Conservation (phyloP, 2,113 vertebrate species). For the Perca schrenkii region DNA sequence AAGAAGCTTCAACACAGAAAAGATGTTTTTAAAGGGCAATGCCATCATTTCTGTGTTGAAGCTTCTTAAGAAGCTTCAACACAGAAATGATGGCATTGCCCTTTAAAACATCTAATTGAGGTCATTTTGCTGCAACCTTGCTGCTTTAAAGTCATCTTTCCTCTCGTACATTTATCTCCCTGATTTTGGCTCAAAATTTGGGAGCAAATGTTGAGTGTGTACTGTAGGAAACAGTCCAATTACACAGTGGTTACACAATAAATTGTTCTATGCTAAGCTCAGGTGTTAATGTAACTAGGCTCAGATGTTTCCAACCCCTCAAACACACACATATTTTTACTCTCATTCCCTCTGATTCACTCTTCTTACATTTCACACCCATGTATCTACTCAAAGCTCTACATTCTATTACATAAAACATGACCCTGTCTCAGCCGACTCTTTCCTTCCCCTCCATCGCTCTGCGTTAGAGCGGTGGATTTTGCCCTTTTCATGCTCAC, state of each 20-base stretch:
- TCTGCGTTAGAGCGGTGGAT: conserved; percentile 18
- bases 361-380: not conserved
- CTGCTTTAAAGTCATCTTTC: not conserved
- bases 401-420: conserved; percentile 36
- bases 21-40: too few species aligned
- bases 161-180: not conserved
- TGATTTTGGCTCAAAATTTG: not conserved
- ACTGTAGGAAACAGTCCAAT: conserved; percentile 22
- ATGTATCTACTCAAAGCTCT: not conserved
- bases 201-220: not conserved
- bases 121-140: not conserved
- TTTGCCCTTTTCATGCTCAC: conserved; percentile 72
- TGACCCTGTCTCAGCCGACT: conserved; percentile 26
- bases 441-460: conserved; percentile 31
- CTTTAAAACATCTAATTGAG: not conserved
- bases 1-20: too few species aligned
- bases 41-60: too few species aligned
- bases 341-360: not conserved
- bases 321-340: not conserved
- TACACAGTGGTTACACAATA: conserved; percentile 41
- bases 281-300: conserved; percentile 39
- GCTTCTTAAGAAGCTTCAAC: not conserved
- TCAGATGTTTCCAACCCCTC: conserved; percentile 34
- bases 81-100: not conserved
- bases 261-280: conserved; percentile 32